Percentiles rank a stretch among this genome's conserved stretches.
Conservation (phyloP, 1,140 invertebrate species). For the Saccostrea echinata region DNA sequence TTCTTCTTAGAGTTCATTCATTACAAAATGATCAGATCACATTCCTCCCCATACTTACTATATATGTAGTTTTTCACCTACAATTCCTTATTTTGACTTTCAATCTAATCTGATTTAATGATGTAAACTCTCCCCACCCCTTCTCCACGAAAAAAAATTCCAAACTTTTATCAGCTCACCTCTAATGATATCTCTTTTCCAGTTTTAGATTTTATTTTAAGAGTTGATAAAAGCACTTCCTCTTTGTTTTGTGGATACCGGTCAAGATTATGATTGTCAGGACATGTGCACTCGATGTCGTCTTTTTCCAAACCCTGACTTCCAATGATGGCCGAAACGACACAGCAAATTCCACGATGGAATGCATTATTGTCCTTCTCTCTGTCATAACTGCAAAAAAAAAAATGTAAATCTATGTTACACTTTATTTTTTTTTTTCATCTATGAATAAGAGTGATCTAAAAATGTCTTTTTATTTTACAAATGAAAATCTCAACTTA, state of each 20-base stretch:
- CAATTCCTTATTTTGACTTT: too few relatives aligned
- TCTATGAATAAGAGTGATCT: too few relatives aligned
- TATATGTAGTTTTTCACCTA: too few relatives aligned
- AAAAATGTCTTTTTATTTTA: too few relatives aligned
- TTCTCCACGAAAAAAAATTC: too few relatives aligned
- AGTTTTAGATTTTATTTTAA: neutral
- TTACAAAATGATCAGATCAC: too few relatives aligned
- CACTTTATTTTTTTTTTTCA: neutral
- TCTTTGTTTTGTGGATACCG: neutral
- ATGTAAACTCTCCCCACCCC: too few relatives aligned
- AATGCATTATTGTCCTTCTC: neutral
- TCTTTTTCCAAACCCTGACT: slow-evolving; percentile 12
- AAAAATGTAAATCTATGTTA: too few relatives aligned
- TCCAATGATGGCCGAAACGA: slow-evolving; percentile 1
- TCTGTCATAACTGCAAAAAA: slow-evolving; percentile 14
- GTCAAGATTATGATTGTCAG: neutral
- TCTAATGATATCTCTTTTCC: neutral
- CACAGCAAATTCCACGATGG: slow-evolving; percentile 18
- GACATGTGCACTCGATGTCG: neutral
- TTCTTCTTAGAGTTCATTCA: too few relatives aligned
- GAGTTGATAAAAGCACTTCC: neutral
- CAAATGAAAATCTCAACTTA: neutral
- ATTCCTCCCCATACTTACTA: too few relatives aligned
- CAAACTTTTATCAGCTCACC: neutral
- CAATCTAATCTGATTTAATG: too few relatives aligned